Evolutionary conservation across 2,797 vertebrate species (phyloP), one percentile per base, ranked within the genome.

Genomic region (Sciurus vulgaris): DNA sequence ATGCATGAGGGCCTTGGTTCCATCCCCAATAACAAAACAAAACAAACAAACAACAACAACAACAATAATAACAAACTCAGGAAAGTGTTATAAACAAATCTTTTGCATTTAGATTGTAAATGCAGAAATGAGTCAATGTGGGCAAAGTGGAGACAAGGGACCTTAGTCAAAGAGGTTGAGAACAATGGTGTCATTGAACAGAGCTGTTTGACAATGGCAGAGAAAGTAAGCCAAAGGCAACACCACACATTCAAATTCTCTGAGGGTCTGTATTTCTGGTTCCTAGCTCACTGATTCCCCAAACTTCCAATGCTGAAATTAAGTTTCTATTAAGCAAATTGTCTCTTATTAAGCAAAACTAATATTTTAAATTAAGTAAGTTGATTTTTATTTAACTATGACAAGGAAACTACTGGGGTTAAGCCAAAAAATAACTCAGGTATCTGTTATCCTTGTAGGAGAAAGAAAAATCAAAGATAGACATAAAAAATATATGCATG

Each of bases 401-500:
- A 24, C 49, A 49, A 59, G 10, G 26, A 24, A 59, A 69, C 49
- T 18, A 12, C 51, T 35, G 83, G 3, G 17, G 15, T 88, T 79
- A 47, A 89, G 41, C 26, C 85, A n/a, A 72, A 73, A 92, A 28
- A 22, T 92, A 93, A 92, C 41, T 35, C 20, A 35, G 26, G 82
- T 4, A 69, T 77, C 82, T 95, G 54, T 17, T 56, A 9, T 94
- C 35, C 49, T 95, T 73, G 35, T n/a, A 56, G 54, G 47, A 93
- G 59, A 78, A 88, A 89, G 86, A 83, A 65, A 49, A 47, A 28
- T 14, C 76, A 65, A 70, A 35, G 49, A 59, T 77, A 47, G 89
- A 79, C 70, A 86, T 82, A 56, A 74, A 93, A 89, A 95, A 74
- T 82, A 70, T 12, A 73, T 82, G 91, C 17, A 38, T 72, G 24